Percentiles rank a stretch among this genome's conserved stretches.
Evolutionary conservation across 2,888 invertebrate genomes (phyloP).

Genomic region (Criorhina ranunculi): DNA sequence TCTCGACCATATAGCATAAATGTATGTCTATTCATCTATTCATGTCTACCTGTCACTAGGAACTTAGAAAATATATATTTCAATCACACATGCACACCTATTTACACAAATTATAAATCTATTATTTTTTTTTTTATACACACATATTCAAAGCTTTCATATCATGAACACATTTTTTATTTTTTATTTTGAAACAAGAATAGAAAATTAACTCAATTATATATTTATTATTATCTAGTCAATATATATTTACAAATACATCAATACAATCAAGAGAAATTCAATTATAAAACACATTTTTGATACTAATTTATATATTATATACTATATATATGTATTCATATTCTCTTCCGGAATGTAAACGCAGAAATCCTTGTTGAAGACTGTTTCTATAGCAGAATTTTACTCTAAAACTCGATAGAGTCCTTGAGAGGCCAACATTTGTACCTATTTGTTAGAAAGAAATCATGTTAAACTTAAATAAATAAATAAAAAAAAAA

Average conservation of each 20-base stretch:
- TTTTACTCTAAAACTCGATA: slow-evolving; percentile 26
- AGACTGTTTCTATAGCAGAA: slow-evolving; percentile 66
- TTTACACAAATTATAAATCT: not conserved
- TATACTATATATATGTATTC: slow-evolving; percentile 16
- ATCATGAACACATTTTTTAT: no score
- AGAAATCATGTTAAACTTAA: slow-evolving; percentile 43
- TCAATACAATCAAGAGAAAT: slow-evolving; percentile 55
- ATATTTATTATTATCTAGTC: slow-evolving; percentile 50
- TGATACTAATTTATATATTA: slow-evolving; percentile 64
- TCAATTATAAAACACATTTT: slow-evolving; percentile 61
- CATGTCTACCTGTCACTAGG: not conserved
- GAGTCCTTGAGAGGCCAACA: slow-evolving; percentile 50
- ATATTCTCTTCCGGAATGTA: slow-evolving; percentile 36
- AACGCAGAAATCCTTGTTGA: slow-evolving; percentile 41
- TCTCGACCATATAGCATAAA: slow-evolving; percentile 34
- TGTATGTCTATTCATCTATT: not conserved
- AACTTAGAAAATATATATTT: no score
- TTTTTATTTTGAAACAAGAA: not conserved
- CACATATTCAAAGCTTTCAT: slow-evolving; percentile 42
- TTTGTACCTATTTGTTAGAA: slow-evolving; percentile 67
- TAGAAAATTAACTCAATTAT: slow-evolving; percentile 40
- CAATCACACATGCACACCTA: slow-evolving; percentile 6
- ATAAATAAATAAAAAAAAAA: slow-evolving; percentile 6
- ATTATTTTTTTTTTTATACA: slow-evolving; percentile 1
- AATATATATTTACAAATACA: slow-evolving; percentile 58